phyloP scores from a whole-genome alignment of 1,140 invertebrate genomes.

The Babylonia areolata region DNA sequence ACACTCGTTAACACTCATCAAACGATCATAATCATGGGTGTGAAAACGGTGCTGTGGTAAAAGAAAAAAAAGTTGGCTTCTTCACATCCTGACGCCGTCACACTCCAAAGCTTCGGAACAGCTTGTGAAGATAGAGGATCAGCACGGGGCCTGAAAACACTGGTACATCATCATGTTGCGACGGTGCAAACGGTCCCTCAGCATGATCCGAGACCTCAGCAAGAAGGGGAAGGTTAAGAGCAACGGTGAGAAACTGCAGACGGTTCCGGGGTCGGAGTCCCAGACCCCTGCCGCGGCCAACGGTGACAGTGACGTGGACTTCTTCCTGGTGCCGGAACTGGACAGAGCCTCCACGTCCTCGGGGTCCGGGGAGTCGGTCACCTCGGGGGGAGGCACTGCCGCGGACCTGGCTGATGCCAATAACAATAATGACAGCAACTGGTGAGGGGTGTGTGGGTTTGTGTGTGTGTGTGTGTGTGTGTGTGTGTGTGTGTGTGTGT shows the following conservation, averaged over 20 bases:
- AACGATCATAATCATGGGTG: too few relatives aligned
- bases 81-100: too few relatives aligned
- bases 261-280: background rate
- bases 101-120: too few relatives aligned
- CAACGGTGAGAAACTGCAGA: background rate
- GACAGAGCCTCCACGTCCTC: background rate
- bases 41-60: too few relatives aligned
- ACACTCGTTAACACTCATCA: too few relatives aligned
- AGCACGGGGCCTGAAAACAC: too few relatives aligned
- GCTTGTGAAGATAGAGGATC: too few relatives aligned
- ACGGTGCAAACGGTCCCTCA: constrained; percentile 8
- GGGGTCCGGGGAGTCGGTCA: background rate
- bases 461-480: background rate
- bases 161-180: background rate
- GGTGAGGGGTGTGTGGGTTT: background rate
- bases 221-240: background rate
- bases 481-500: background rate
- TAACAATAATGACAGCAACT: background rate
- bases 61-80: too few relatives aligned
- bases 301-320: background rate
- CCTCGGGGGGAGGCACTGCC: background rate
- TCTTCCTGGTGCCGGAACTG: background rate
- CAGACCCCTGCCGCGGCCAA: background rate
- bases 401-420: background rate
- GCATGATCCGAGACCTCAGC: constrained; percentile 18